Percentiles rank a stretch among this genome's conserved stretches.
phyloP scores from a whole-genome alignment of 2,888 invertebrate species.

The Mechanitis mazaeus region DNA sequence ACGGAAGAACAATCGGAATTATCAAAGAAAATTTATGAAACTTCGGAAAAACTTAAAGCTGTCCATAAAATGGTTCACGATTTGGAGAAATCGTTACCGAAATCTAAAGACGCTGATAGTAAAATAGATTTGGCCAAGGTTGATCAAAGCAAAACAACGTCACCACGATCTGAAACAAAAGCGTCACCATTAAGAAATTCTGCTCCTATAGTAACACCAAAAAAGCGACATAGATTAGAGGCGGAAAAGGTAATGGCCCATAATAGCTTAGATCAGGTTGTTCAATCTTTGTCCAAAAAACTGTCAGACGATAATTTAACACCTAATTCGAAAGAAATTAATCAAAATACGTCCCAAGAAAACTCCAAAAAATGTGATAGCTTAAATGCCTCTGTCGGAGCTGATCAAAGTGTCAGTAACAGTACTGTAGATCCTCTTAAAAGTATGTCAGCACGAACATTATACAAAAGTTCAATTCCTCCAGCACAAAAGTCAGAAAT shows the following conservation, averaged over 20 bases:
- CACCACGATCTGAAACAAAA: conserved; percentile 61
- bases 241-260: conserved; percentile 66
- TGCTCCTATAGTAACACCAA: conserved; percentile 80
- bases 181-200: conserved; percentile 56
- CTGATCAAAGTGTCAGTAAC: conserved; percentile 37
- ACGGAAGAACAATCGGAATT: conserved; percentile 65
- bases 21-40: conserved; percentile 71
- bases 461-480: conserved; percentile 68
- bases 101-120: conserved; percentile 55
- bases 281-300: conserved; percentile 70
- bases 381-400: conserved; percentile 32
- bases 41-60: conserved; percentile 70
- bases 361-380: conserved; percentile 47
- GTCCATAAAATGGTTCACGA: conserved; percentile 71
- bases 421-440: conserved; percentile 61
- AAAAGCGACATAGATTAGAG: conserved; percentile 83
- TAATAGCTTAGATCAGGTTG: conserved; percentile 66
- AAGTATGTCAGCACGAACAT: conserved; percentile 69
- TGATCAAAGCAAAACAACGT: conserved; percentile 52
- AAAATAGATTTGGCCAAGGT: conserved; percentile 51
- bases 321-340: conserved; percentile 45
- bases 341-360: conserved; percentile 53
- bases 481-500: conserved; percentile 75
- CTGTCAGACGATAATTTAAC: conserved; percentile 59
- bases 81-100: conserved; percentile 65